phyloP scores from a whole-genome alignment of 2,113 vertebrate genomes.

The Symphodus melops region DNA sequence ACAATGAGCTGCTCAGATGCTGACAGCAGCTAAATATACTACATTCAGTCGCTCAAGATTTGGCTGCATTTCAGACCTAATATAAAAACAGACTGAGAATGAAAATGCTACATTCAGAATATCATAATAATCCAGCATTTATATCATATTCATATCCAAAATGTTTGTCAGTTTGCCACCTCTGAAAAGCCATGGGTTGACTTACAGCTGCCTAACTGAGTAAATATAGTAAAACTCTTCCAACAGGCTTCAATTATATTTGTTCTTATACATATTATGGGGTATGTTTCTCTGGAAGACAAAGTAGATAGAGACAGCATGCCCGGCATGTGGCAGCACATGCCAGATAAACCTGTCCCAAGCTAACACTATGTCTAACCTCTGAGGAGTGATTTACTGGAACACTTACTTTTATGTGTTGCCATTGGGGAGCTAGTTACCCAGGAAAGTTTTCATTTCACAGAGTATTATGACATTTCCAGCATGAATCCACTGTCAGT shows the following conservation, averaged over 20 bases:
- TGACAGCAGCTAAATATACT: slow-evolving; percentile 66
- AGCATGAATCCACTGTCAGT: slow-evolving; percentile 40
- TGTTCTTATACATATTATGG: slow-evolving; percentile 55
- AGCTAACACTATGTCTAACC: slow-evolving; percentile 8
- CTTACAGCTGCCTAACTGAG: background rate
- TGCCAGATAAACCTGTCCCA: slow-evolving; percentile 41
- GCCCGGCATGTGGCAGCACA: slow-evolving; percentile 57
- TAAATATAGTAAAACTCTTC: slow-evolving; percentile 6
- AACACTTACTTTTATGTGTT: slow-evolving; percentile 3
- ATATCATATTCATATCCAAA: background rate
- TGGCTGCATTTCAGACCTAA: slow-evolving; percentile 29
- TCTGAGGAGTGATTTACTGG: slow-evolving; percentile 23
- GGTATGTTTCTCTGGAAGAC: slow-evolving; percentile 7
- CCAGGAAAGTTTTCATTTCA: slow-evolving; percentile 54
- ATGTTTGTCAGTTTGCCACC: slow-evolving; percentile 13
- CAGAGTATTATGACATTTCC: slow-evolving; percentile 51
- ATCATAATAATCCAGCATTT: background rate
- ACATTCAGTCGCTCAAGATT: slow-evolving; percentile 53
- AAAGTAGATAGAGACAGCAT: slow-evolving; percentile 42
- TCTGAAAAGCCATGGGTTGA: slow-evolving; percentile 1
- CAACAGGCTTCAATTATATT: slow-evolving; percentile 53
- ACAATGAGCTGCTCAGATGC: slow-evolving; percentile 70
- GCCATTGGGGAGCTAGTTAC: slow-evolving; percentile 27
- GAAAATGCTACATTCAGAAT: background rate
- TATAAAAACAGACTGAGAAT: background rate